A percentile compares a stretch with the other conserved stretches of the same genome.
These are phyloP conservation scores for Scolopax rusticola DNA, from an alignment of 2,797 vertebrate genomes.

Conservation along the genomic window DNA sequence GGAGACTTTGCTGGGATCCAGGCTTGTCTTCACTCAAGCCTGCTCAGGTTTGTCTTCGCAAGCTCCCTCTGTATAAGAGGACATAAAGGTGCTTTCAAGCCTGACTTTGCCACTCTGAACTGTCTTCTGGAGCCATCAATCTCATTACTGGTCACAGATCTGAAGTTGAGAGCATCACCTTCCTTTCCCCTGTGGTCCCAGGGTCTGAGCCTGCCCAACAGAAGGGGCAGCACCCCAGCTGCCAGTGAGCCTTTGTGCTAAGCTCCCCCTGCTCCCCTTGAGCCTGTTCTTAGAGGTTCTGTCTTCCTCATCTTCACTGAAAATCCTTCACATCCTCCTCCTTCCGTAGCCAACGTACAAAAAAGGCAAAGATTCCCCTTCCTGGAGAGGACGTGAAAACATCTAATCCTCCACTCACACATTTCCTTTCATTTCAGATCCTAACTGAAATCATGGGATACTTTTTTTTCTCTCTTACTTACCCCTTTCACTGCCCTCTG, in stretches of 20 bases:
- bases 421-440: neutral
- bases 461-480: neutral
- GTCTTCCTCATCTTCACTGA: neutral
- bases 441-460: neutral
- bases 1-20: neutral
- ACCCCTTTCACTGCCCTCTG: neutral
- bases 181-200: neutral
- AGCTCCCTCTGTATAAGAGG: neutral
- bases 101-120: neutral
- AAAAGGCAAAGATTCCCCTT: neutral
- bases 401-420: neutral
- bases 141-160: rapidly evolving
- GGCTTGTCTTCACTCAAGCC: neutral
- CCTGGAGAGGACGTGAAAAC: neutral
- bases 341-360: neutral
- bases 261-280: neutral
- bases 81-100: neutral
- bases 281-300: neutral
- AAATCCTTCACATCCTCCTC: neutral
- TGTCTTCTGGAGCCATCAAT: neutral
- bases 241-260: neutral
- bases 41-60: neutral
- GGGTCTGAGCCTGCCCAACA: neutral
- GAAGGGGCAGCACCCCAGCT: neutral
- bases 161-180: rapidly evolving